Conservation (phyloP, 1,140 invertebrate species). For the Sitobion miscanthi region DNA sequence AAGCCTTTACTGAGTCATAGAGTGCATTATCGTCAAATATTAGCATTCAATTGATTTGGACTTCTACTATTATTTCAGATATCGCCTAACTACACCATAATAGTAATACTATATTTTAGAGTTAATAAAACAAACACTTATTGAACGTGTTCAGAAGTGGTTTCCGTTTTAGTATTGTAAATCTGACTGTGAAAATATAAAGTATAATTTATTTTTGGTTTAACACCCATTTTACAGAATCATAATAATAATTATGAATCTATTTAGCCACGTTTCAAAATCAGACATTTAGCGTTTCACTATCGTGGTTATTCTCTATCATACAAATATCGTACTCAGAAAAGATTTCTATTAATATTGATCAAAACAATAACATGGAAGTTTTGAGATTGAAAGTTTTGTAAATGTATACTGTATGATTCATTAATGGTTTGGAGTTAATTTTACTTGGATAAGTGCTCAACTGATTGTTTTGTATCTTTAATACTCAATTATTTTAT, state of each 20-base stretch:
- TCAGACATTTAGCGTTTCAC: background rate
- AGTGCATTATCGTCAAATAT: background rate
- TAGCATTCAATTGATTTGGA: background rate
- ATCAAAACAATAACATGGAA: background rate
- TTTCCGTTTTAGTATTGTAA: background rate
- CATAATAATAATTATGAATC: background rate
- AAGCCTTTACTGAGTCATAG: no score
- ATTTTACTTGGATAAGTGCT: background rate
- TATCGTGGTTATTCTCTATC: background rate
- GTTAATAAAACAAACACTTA: background rate
- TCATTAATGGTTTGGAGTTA: background rate
- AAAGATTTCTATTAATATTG: background rate
- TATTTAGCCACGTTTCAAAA: background rate
- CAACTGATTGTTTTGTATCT: background rate
- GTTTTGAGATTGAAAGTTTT: background rate
- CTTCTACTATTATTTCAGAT: background rate
- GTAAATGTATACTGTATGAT: background rate
- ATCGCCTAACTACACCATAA: background rate
- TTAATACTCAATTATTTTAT: constrained; percentile 3
- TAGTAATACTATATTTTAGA: background rate
- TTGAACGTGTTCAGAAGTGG: background rate
- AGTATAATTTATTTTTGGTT: background rate
- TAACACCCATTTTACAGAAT: background rate
- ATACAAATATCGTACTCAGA: background rate
- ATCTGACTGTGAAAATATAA: background rate